Evolutionary conservation across 2,797 vertebrate genomes (phyloP).

Genomic region (Coreius guichenoti): DNA sequence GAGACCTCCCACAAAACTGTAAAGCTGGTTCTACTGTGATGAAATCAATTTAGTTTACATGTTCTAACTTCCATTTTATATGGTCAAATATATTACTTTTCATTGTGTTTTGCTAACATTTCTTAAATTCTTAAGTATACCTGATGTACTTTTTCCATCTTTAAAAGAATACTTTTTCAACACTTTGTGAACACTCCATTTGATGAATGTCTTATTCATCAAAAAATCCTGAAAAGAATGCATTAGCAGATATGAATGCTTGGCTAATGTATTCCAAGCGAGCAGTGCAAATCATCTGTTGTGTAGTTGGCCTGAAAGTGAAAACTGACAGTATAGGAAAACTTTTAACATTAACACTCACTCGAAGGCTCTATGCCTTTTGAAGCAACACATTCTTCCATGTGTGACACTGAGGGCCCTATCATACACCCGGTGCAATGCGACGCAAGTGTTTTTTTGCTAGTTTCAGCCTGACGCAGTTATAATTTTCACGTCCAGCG

Average conservation of each 20-base stretch:
- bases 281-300: not conserved
- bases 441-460: too few species aligned
- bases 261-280: not conserved
- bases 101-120: not conserved
- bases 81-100: not conserved
- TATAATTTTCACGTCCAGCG: too few species aligned
- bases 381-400: not conserved
- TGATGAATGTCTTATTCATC: not conserved
- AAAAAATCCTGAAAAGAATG: not conserved
- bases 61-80: not conserved
- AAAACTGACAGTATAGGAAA: not conserved
- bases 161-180: not conserved
- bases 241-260: not conserved
- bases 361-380: not conserved
- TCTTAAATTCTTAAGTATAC: not conserved
- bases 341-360: not conserved
- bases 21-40: slow-evolving; percentile 5
- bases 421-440: too few species aligned
- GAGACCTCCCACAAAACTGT: not conserved
- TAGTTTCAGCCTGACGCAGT: too few species aligned
- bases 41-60: not conserved
- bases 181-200: not conserved
- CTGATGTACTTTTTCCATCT: not conserved
- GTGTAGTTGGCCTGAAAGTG: not conserved
- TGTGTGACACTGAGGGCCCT: not conserved